phyloP scores from a whole-genome alignment of 2,888 invertebrate genomes.

The Sphaerophoria taeniata region DNA sequence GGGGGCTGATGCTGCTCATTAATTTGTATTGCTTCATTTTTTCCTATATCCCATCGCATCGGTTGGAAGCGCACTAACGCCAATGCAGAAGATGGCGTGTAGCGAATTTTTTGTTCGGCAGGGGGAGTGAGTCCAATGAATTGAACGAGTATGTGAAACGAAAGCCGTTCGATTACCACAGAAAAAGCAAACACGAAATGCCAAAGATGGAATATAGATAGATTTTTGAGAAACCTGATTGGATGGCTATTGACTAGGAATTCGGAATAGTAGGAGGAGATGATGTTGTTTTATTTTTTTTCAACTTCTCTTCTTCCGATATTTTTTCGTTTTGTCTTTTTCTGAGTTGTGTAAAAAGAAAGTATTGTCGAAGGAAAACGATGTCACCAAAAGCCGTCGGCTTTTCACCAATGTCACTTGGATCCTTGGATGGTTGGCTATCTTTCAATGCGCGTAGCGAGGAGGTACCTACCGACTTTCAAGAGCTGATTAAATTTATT shows the following conservation, averaged over 20 bases:
- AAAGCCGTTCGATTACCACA: slow-evolving; percentile 72
- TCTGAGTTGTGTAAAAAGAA: slow-evolving; percentile 68
- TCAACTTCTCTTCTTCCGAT: slow-evolving; percentile 41
- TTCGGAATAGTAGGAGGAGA: slow-evolving; percentile 76
- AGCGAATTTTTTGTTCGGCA: slow-evolving; percentile 55
- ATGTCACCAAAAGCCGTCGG: slow-evolving; percentile 25
- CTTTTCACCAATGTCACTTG: too few relatives aligned
- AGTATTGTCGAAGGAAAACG: slow-evolving; percentile 54
- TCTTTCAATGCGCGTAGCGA: background rate
- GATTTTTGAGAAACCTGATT: slow-evolving; percentile 83
- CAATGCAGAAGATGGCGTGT: slow-evolving; percentile 32
- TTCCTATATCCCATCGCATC: slow-evolving; percentile 64
- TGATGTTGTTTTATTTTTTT: slow-evolving; percentile 64
- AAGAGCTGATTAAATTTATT: too few relatives aligned
- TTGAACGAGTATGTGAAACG: slow-evolving; percentile 74
- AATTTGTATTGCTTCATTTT: slow-evolving; percentile 72
- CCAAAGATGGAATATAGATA: slow-evolving; percentile 78
- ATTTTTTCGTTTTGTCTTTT: too few relatives aligned
- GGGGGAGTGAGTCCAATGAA: slow-evolving; percentile 73
- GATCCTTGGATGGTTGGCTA: background rate
- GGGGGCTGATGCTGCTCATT: slow-evolving; percentile 38
- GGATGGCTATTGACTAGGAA: slow-evolving; percentile 82
- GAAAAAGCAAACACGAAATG: slow-evolving; percentile 70
- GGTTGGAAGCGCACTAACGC: slow-evolving; percentile 43
- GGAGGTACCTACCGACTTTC: too few relatives aligned